These are phyloP conservation scores for Zaprionus lachaisei DNA, from an alignment of 1,140 invertebrate genomes.

Conservation along the genomic window DNA sequence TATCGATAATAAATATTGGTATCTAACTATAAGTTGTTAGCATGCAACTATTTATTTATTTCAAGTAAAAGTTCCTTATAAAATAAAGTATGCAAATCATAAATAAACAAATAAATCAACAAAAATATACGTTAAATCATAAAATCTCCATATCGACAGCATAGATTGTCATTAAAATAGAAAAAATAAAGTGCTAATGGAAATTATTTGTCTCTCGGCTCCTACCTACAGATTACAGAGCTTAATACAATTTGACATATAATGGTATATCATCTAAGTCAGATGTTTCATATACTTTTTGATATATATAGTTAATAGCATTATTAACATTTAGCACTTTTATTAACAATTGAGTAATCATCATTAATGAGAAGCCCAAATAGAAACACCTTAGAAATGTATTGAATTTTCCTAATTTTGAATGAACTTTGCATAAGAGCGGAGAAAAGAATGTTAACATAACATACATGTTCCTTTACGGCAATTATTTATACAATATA, in stretches of 20 bases:
- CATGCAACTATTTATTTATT: neutral
- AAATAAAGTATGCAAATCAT: neutral
- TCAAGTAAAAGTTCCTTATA: neutral
- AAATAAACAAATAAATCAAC: neutral
- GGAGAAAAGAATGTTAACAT: too few species aligned
- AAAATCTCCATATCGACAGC: too few species aligned
- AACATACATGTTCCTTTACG: too few species aligned
- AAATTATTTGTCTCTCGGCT: neutral
- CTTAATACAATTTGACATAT: neutral
- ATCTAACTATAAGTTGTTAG: neutral
- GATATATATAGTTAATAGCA: too few species aligned
- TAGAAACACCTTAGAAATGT: neutral
- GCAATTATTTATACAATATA: too few species aligned
- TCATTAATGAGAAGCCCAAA: neutral
- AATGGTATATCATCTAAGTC: neutral
- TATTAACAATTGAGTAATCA: neutral
- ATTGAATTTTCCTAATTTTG: neutral
- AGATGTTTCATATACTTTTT: neutral
- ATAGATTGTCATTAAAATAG: neutral
- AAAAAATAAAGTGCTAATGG: neutral
- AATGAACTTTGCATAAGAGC: too few species aligned
- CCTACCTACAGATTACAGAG: neutral
- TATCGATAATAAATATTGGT: too few species aligned
- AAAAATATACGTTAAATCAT: too few species aligned
- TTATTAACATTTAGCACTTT: too few species aligned